These are phyloP conservation scores for Riptortus pedestris DNA, from an alignment of 1,140 invertebrate species.

Conservation along the genomic window DNA sequence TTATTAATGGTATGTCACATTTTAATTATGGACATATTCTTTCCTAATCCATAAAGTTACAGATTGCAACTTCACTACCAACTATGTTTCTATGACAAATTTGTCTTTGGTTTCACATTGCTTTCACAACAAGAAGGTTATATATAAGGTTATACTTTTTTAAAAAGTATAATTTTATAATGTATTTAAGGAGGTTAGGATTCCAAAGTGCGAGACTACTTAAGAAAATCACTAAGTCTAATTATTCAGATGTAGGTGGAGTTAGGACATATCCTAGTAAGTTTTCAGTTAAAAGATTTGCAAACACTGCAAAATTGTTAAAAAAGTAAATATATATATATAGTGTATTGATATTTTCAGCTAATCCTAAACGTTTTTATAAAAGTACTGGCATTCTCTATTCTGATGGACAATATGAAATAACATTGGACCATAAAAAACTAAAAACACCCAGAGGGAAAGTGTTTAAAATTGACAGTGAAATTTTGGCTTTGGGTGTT, in stretches of 20 bases:
- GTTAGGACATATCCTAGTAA: background rate
- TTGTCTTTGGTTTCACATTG: too few species aligned
- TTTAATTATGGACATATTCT: too few species aligned
- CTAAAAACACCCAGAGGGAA: slow-evolving; percentile 78
- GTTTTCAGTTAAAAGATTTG: background rate
- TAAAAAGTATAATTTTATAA: too few species aligned
- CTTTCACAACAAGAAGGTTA: too few species aligned
- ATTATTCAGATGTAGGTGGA: background rate
- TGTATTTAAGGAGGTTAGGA: too few species aligned
- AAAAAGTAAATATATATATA: background rate
- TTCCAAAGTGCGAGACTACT: background rate
- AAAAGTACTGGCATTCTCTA: slow-evolving; percentile 52
- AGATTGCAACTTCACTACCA: too few species aligned
- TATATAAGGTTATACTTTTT: too few species aligned
- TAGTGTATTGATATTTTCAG: slow-evolving; percentile 18
- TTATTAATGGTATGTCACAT: too few species aligned
- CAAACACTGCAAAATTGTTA: background rate
- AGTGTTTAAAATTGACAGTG: slow-evolving; percentile 64
- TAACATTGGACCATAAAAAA: slow-evolving; percentile 70
- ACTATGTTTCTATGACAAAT: too few species aligned
- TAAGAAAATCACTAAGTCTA: background rate
- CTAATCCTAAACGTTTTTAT: slow-evolving; percentile 54
- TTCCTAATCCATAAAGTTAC: too few species aligned
- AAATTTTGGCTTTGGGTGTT: slow-evolving; percentile 80
- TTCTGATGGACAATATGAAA: slow-evolving; percentile 53